A percentile compares a stretch with the other conserved stretches of the same genome.
phyloP scores from a whole-genome alignment of 2,888 invertebrate species.

The Melipona bicolor region DNA sequence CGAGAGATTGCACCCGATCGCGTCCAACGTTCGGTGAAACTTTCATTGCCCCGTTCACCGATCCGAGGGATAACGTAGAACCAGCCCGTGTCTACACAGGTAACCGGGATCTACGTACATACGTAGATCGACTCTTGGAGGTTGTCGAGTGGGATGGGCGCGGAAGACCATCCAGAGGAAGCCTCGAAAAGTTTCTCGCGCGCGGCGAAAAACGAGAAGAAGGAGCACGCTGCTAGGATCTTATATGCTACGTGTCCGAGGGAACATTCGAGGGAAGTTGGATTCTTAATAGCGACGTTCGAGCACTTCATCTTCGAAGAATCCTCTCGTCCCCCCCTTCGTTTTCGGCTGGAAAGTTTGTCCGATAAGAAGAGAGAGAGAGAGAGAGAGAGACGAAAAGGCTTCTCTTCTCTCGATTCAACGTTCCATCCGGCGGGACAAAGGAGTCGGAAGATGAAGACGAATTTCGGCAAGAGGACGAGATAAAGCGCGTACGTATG shows the following conservation, averaged over 20 bases:
- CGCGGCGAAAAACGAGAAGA: constrained; percentile 54
- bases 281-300: constrained; percentile 65
- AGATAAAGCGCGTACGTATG: constrained; percentile 38
- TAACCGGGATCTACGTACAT: constrained; percentile 5
- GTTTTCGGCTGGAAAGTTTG: constrained; percentile 38
- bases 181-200: constrained; percentile 56
- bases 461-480: constrained; percentile 3
- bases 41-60: constrained; percentile 60
- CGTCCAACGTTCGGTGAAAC: constrained; percentile 65
- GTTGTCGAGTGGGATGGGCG: background rate
- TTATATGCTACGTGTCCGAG: constrained; percentile 64
- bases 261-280: constrained; percentile 58
- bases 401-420: constrained; percentile 20
- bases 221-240: constrained; percentile 24
- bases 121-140: background rate
- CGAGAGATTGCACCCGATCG: constrained; percentile 41
- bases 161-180: constrained; percentile 3
- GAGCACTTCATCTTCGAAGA: constrained; percentile 65
- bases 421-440: constrained; percentile 35
- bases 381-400: constrained; percentile 1
- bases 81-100: constrained; percentile 34
- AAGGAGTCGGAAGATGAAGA: constrained; percentile 35
- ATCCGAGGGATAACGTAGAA: constrained; percentile 27
- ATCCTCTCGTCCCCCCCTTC: constrained; percentile 18
- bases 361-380: constrained; percentile 30